phyloP scores from a whole-genome alignment of 2,113 vertebrate genomes.

The Hiodon tergisus region DNA sequence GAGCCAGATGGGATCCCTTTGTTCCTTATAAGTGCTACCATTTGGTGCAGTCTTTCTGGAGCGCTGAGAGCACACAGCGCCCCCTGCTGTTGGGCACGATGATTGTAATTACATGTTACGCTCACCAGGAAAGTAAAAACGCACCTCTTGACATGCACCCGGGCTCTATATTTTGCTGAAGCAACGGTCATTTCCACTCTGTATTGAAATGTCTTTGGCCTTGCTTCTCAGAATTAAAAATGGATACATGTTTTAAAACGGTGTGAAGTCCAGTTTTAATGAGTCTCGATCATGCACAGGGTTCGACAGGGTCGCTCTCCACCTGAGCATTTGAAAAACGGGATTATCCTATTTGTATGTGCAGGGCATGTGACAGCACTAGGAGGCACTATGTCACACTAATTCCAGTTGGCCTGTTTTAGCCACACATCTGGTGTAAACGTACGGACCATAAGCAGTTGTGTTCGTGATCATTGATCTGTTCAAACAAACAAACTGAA shows the following conservation, averaged over 20 bases:
- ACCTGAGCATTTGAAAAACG: not conserved
- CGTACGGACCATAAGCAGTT: too few relatives aligned
- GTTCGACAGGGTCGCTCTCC: not conserved
- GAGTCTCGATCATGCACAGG: not conserved
- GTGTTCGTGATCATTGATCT: too few relatives aligned
- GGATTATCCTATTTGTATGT: conserved; percentile 37
- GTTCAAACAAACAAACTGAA: too few relatives aligned
- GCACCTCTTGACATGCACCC: not conserved
- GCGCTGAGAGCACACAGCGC: not conserved
- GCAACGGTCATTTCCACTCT: not conserved
- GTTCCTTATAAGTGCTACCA: conserved; percentile 22
- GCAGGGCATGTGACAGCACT: conserved; percentile 42
- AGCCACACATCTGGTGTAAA: too few relatives aligned
- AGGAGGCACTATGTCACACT: not conserved
- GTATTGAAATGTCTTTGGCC: not conserved
- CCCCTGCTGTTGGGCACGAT: conserved; percentile 52
- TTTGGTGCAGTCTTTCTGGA: conserved; percentile 48
- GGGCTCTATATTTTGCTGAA: not conserved
- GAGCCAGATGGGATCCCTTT: not conserved
- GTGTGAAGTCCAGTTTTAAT: not conserved
- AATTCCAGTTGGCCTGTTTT: not conserved
- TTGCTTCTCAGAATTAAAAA: conserved; percentile 7
- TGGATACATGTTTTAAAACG: not conserved
- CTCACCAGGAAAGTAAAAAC: conserved; percentile 33
- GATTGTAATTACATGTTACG: conserved; percentile 66